phyloP scores from a whole-genome alignment of 2,888 invertebrate species.

The Agonum fuliginosum region DNA sequence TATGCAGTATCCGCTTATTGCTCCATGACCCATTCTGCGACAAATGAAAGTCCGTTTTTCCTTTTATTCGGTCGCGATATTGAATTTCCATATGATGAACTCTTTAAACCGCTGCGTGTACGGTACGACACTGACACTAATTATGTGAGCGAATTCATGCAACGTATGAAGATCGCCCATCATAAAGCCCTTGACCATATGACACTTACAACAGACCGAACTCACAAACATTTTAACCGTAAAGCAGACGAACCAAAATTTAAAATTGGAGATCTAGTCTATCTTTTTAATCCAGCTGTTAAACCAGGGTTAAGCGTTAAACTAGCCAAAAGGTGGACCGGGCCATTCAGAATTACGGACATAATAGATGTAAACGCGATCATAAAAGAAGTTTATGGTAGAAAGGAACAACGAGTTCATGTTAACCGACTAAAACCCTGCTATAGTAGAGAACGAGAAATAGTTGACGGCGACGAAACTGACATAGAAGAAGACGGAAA shows the following conservation, averaged over 20 bases:
- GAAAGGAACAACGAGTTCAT: not conserved
- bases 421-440: constrained; percentile 9
- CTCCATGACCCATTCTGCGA: not conserved
- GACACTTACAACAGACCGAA: not conserved
- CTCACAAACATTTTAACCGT: constrained; percentile 27
- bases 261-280: constrained; percentile 16
- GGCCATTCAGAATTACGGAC: constrained; percentile 9
- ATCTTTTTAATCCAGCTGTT: constrained; percentile 7
- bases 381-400: not conserved
- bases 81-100: constrained; percentile 38
- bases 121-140: constrained; percentile 38
- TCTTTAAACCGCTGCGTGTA: constrained; percentile 11
- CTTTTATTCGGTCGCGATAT: constrained; percentile 14
- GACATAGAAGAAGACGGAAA: not conserved
- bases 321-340: constrained; percentile 21
- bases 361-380: not conserved
- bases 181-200: not conserved
- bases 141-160: constrained; percentile 25
- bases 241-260: constrained; percentile 1
- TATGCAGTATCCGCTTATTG: constrained; percentile 47
- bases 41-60: constrained; percentile 25
- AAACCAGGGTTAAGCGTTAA: constrained; percentile 22
- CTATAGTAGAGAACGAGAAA: too few species aligned
- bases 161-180: constrained; percentile 29
- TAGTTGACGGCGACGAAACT: not conserved